Evolutionary conservation across 2,797 vertebrate species (phyloP), one percentile per base, ranked within the genome.

Genomic region (Sciurus carolinensis): DNA sequence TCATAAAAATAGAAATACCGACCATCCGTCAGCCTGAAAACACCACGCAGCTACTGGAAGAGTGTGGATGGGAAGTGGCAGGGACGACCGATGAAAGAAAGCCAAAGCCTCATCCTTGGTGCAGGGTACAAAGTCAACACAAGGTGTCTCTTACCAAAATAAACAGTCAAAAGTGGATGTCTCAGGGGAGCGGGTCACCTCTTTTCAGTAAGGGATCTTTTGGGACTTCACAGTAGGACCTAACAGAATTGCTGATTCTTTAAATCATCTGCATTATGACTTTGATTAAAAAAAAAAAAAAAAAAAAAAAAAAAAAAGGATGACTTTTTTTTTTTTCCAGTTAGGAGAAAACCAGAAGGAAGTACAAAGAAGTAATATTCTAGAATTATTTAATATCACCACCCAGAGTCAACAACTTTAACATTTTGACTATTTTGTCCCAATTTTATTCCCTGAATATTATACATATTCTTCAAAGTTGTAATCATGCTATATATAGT

Each of bases 381-480:
- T 95, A 81, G 42, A 94, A 87, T 47, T 47, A 93, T 67, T 90
- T 77, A 0, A 22, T 30, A 66, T 59, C 36, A 85, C 59, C 44
- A 84, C 52, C 50, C 64, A 82, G 47, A 93, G 47, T 50, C 13
- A 93, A 90, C 7, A 15, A 69, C 47, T 89, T 57, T 8, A 94
- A 79, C 69, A 81, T 90, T 92, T 69, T 80, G 57, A 87, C 71
- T 85, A 36, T 73, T 90, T 64, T 82, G 39, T 52, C 50, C 42
- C 12, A 20, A 39, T 69, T 77, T 77, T 69, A 85, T 79, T 57
- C 69, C 67, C 91, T 80, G 13, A 1, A 30, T 67, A 72, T n/a
- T 36, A 81, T 20, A 96, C 33, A n/a, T 39, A 47, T 54, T 91
- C 76, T 91, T 95, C 62, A 47, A 84, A 90, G 66, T 76, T 91